phyloP scores from a whole-genome alignment of 2,888 invertebrate species.

The Ennomos quercinarius region DNA sequence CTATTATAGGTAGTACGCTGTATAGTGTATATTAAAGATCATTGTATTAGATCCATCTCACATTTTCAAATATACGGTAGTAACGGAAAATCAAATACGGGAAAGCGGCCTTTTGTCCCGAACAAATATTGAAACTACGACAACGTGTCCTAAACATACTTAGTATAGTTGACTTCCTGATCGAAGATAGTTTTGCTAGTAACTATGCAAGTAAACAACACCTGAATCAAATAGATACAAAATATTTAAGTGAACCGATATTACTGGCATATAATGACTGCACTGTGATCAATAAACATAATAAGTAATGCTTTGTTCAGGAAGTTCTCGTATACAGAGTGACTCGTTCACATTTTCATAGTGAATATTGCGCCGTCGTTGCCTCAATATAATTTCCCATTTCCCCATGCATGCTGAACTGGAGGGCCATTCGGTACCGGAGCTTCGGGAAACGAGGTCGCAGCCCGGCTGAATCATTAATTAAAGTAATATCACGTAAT shows the following conservation, averaged over 20 bases:
- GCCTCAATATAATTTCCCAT: slow-evolving; percentile 12
- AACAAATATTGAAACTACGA: slow-evolving; percentile 32
- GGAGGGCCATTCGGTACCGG: slow-evolving; percentile 17
- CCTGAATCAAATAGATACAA: background rate
- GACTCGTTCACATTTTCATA: slow-evolving; percentile 1
- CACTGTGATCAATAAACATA: background rate
- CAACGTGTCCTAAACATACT: slow-evolving; percentile 17
- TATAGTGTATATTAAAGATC: no score
- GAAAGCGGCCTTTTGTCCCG: slow-evolving; percentile 22
- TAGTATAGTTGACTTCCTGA: no score
- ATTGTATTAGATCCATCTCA: no score
- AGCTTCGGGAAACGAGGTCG: slow-evolving; percentile 25
- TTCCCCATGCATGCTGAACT: slow-evolving; percentile 19
- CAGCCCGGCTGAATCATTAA: slow-evolving; percentile 23
- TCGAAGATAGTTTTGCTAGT: slow-evolving; percentile 13
- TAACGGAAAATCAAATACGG: slow-evolving; percentile 6
- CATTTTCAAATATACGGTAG: no score
- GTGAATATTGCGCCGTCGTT: slow-evolving; percentile 11
- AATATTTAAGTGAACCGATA: background rate
- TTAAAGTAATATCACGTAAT: slow-evolving; percentile 33
- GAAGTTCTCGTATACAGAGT: background rate
- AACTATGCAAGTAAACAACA: slow-evolving; percentile 15
- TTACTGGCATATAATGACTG: background rate
- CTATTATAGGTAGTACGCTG: no score
- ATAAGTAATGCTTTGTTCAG: background rate